phyloP scores from a whole-genome alignment of 2,888 invertebrate genomes.

The Lasioglossum leucozonium region DNA sequence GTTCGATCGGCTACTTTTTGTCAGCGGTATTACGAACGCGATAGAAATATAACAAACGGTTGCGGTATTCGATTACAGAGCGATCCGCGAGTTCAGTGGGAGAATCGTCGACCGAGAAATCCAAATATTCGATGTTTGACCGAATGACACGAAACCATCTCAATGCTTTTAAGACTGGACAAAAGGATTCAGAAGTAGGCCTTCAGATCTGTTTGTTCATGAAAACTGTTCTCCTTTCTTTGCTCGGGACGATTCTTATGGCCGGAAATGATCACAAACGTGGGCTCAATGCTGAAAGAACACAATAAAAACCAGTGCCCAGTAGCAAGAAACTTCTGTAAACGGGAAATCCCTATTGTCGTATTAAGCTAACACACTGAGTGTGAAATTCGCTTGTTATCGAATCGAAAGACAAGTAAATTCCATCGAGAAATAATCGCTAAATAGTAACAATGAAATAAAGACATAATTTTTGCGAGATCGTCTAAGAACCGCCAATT shows the following conservation, averaged over 20 bases:
- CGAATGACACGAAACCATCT: constrained; percentile 52
- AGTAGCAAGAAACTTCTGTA: background rate
- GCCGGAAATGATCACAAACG: background rate
- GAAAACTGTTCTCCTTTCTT: constrained; percentile 37
- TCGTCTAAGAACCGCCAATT: background rate
- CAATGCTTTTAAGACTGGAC: constrained; percentile 30
- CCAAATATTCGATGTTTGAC: constrained; percentile 32
- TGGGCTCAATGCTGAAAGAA: background rate
- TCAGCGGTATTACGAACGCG: background rate
- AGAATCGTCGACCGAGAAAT: constrained; percentile 50
- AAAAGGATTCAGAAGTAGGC: constrained; percentile 46
- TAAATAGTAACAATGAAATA: background rate
- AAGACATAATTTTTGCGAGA: background rate
- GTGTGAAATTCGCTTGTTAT: background rate
- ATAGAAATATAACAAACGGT: background rate
- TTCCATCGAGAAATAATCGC: background rate
- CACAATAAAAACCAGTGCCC: background rate
- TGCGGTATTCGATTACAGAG: constrained; percentile 16
- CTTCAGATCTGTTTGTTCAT: constrained; percentile 33
- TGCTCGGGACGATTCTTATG: background rate
- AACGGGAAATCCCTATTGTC: background rate
- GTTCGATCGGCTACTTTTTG: background rate
- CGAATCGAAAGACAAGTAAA: background rate
- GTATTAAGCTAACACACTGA: background rate
- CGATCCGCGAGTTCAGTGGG: background rate